These are phyloP conservation scores for Pelobates cultripes DNA, from an alignment of 2,797 vertebrate species.

Conservation along the genomic window DNA sequence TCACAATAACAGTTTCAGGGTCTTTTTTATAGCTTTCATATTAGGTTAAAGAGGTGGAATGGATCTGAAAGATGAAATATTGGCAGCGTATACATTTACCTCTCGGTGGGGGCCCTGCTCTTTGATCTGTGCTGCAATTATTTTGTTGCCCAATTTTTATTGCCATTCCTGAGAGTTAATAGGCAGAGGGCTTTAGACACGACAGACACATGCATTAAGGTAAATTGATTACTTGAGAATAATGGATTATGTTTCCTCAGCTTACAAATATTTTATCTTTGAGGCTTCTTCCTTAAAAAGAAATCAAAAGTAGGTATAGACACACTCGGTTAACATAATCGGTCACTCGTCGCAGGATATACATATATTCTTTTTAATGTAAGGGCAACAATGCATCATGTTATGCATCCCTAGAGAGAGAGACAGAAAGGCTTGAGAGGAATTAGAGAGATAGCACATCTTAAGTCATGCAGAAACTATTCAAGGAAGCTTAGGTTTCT, in stretches of 20 bases:
- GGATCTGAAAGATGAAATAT: constrained; percentile 78
- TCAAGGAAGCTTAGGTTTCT: constrained; percentile 6
- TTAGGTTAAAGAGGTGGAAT: constrained; percentile 75
- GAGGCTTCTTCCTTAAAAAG: constrained; percentile 37
- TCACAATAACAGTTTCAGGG: constrained; percentile 85
- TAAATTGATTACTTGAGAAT: constrained; percentile 66
- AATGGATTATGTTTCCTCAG: constrained; percentile 60
- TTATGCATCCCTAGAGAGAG: constrained; percentile 14
- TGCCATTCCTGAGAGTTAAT: constrained; percentile 65
- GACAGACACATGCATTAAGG: constrained; percentile 64
- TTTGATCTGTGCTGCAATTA: constrained; percentile 78
- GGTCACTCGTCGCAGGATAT: not conserved
- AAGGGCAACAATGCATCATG: constrained; percentile 13
- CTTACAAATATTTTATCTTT: constrained; percentile 12
- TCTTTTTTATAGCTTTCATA: constrained; percentile 78
- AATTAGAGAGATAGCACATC: constrained; percentile 29
- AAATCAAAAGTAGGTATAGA: not conserved
- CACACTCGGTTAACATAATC: not conserved
- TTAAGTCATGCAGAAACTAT: constrained; percentile 42
- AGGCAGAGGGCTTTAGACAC: constrained; percentile 63
- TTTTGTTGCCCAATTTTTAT: constrained; percentile 69
- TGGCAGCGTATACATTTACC: constrained; percentile 71
- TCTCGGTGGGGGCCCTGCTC: constrained; percentile 75
- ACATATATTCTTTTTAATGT: not conserved
- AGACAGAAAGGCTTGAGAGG: constrained; percentile 18